Evolutionary conservation across 2,888 invertebrate species (phyloP).

Genomic region (Sinohyriopsis cumingii): DNA sequence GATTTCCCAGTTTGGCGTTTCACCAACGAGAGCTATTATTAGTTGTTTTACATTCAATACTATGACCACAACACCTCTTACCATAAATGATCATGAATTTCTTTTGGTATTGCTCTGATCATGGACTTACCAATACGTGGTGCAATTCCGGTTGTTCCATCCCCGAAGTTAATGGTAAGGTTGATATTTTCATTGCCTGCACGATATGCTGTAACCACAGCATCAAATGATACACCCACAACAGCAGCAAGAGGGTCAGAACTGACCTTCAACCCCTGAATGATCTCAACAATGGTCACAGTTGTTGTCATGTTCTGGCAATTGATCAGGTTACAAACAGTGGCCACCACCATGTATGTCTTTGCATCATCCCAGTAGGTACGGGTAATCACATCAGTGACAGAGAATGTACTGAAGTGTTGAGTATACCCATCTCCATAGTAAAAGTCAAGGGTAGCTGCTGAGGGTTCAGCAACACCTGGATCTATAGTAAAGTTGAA

Average conservation of each 20-base stretch:
- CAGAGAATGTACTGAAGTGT: conserved; percentile 18
- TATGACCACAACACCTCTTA: too few relatives aligned
- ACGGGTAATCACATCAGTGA: conserved; percentile 12
- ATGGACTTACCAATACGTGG: too few relatives aligned
- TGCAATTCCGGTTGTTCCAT: background rate
- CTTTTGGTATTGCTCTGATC: too few relatives aligned
- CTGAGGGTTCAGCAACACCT: conserved; percentile 42
- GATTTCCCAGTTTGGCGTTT: too few relatives aligned
- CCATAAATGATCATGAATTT: too few relatives aligned
- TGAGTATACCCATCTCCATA: conserved; percentile 46
- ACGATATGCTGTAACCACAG: background rate
- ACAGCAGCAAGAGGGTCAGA: conserved; percentile 34
- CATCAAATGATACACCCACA: background rate
- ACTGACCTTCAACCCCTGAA: conserved; percentile 31
- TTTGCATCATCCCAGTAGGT: conserved; percentile 26
- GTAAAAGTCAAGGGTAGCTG: conserved; percentile 39
- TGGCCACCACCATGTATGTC: conserved; percentile 33
- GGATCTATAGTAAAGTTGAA: conserved; percentile 17
- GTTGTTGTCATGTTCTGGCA: conserved; percentile 21
- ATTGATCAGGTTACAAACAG: conserved; percentile 42
- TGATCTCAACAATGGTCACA: conserved; percentile 42
- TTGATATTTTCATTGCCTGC: conserved; percentile 2
- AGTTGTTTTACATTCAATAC: too few relatives aligned
- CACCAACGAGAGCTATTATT: too few relatives aligned
- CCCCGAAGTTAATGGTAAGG: conserved; percentile 7